Evolutionary conservation across 1,140 invertebrate genomes (phyloP).

Genomic region (Diuraphis noxia): DNA sequence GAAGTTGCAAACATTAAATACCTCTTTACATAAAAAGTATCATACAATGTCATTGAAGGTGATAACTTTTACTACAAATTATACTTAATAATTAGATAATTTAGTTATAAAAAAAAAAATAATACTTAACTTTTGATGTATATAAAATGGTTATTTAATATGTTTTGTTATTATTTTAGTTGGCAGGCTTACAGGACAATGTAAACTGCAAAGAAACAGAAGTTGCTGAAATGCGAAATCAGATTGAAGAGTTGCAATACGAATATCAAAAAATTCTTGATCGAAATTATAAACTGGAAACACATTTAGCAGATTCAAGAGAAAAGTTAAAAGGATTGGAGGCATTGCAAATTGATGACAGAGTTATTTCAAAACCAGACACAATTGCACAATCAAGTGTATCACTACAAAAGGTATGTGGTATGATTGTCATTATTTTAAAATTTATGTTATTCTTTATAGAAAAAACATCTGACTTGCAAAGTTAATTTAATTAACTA

Average conservation of each 20-base stretch:
- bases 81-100: not conserved
- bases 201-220: slow-evolving; percentile 90
- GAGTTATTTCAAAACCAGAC: slow-evolving; percentile 34
- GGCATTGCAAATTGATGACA: slow-evolving; percentile 47
- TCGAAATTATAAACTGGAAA: slow-evolving; percentile 88
- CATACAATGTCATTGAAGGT: slow-evolving; percentile 88
- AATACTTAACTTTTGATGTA: not conserved
- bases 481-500: not conserved
- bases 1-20: slow-evolving; percentile 88
- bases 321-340: slow-evolving; percentile 75
- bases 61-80: slow-evolving; percentile 53
- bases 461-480: not conserved
- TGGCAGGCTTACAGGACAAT: slow-evolving; percentile 88
- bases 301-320: slow-evolving; percentile 83
- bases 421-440: not conserved
- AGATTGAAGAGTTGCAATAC: slow-evolving; percentile 94
- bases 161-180: slow-evolving; percentile 61
- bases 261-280: slow-evolving; percentile 86
- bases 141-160: not conserved
- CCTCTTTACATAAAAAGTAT: slow-evolving; percentile 89
- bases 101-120: slow-evolving; percentile 40
- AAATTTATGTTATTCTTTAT: not conserved
- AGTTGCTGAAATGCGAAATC: slow-evolving; percentile 91
- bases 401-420: slow-evolving; percentile 45
- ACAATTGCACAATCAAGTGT: slow-evolving; percentile 20